Percentiles rank a stretch among this genome's conserved stretches.
phyloP scores from a whole-genome alignment of 2,888 invertebrate species.

The Oeneis ivallda region DNA sequence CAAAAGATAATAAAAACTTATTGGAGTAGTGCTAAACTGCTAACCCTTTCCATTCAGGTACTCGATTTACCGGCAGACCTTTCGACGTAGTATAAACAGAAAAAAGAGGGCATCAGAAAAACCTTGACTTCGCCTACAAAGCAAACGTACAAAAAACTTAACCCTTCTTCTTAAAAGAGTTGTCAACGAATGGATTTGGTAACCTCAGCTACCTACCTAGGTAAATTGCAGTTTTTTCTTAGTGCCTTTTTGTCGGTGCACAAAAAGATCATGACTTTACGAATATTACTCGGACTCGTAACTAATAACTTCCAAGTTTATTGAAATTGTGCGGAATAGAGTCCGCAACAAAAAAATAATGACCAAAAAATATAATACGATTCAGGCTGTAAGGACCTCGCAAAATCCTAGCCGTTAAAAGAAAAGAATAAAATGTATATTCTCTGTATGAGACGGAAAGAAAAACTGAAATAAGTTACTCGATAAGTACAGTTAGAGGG shows the following conservation, averaged over 20 bases:
- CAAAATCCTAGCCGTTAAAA: too few relatives aligned
- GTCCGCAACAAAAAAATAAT: background rate
- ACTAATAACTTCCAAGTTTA: constrained; percentile 14
- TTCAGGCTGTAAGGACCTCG: too few relatives aligned
- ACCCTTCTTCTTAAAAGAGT: constrained; percentile 24
- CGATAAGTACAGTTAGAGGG: too few relatives aligned
- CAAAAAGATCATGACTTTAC: constrained; percentile 16
- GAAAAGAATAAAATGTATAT: too few relatives aligned
- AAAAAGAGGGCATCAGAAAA: constrained; percentile 20
- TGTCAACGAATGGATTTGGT: constrained; percentile 16
- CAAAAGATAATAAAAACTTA: constrained; percentile 10
- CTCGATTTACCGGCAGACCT: background rate
- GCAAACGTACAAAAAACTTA: constrained; percentile 25
- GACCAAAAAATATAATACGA: background rate
- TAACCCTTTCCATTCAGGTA: constrained; percentile 3
- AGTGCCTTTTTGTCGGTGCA: constrained; percentile 5
- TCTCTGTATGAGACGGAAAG: too few relatives aligned
- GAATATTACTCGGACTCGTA: constrained; percentile 13
- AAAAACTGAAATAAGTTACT: too few relatives aligned
- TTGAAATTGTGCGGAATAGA: background rate
- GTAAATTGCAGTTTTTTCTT: constrained; percentile 11
- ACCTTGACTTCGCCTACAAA: constrained; percentile 26
- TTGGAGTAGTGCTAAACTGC: background rate
- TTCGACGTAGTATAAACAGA: background rate
- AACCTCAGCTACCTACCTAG: constrained; percentile 9